Evolutionary conservation across 2,113 vertebrate genomes (phyloP), one percentile per base, ranked within the genome.

Genomic region (Nansenia antarctica): DNA sequence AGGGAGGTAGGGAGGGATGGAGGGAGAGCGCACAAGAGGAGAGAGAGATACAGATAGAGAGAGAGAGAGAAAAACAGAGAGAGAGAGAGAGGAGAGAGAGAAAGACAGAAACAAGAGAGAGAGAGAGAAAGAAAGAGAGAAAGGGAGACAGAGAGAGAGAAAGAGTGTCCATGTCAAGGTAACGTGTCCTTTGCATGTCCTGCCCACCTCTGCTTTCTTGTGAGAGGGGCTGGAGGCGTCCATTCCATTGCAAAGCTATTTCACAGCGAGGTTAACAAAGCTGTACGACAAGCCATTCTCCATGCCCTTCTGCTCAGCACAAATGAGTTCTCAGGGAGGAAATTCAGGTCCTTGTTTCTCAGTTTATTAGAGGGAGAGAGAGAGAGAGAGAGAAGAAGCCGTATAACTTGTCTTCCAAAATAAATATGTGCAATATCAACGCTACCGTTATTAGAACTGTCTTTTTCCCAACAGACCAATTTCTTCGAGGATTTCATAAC

Each of bases 191-290:
- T 73, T 70, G 62, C 14, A 75, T 63, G 65, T 3, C 47, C 61
- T 78, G 72, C 68, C 66, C 79, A 82, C 65, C 79, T 42, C 62
- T 49, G 67, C 62, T 49, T 61, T 62, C 42, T n/a, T n/a, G n/a
- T n/a, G n/a, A n/a, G n/a, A n/a, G n/a, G n/a, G n/a, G n/a, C n/a
- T n/a, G n/a, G n/a, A n/a, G n/a, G n/a, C n/a, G n/a, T n/a, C n/a
- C n/a, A n/a, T n/a, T n/a, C n/a, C n/a, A n/a, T n/a, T n/a, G n/a
- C n/a, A n/a, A n/a, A n/a, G n/a, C 68, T 64, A 87, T 90, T 86
- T 87, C 80, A 85, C 79, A 85, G 81, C 80, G 78, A 82, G 79
- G 86, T 85, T 80, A 84, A 85, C 79, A 78, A 54, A 37, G 64
- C 55, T 62, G 65, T 83, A 63, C 60, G 54, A n/a, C 32, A 77